phyloP scores from a whole-genome alignment of 2,797 vertebrate genomes.

The Synaphobranchus kaupii region DNA sequence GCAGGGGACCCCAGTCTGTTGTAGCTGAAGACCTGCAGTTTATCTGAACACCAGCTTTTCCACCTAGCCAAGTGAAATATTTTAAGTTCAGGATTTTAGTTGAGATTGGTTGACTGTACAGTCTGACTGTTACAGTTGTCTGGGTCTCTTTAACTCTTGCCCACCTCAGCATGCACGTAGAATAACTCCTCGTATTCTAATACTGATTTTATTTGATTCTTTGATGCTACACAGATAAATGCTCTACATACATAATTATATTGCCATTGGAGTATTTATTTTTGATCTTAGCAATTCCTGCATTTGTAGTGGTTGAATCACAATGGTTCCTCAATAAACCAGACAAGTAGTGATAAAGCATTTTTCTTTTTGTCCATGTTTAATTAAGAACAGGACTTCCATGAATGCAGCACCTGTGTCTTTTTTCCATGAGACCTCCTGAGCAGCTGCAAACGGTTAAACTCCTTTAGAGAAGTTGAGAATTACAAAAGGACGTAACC shows the following conservation, averaged over 20 bases:
- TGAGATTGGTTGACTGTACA: too few species aligned
- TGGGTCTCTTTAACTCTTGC: neutral
- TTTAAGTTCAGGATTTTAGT: neutral
- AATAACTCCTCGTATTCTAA: neutral
- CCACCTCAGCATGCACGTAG: neutral
- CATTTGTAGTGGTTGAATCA: neutral
- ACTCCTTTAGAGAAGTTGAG: too few species aligned
- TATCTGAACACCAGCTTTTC: neutral
- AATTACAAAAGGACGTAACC: too few species aligned
- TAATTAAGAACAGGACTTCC: too few species aligned
- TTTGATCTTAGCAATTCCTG: neutral
- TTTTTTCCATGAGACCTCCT: too few species aligned
- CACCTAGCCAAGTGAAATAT: neutral
- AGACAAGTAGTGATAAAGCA: too few species aligned
- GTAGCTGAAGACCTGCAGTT: neutral
- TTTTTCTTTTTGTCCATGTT: too few species aligned
- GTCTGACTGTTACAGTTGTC: too few species aligned
- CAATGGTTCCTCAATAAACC: too few species aligned
- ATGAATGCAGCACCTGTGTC: too few species aligned
- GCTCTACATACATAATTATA: neutral
- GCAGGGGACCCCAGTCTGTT: neutral
- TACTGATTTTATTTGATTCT: neutral
- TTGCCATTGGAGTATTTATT: neutral
- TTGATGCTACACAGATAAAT: neutral
- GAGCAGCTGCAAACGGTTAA: too few species aligned